Conservation (phyloP, 1,140 invertebrate genomes). For the Tyrophagus putrescentiae region DNA sequence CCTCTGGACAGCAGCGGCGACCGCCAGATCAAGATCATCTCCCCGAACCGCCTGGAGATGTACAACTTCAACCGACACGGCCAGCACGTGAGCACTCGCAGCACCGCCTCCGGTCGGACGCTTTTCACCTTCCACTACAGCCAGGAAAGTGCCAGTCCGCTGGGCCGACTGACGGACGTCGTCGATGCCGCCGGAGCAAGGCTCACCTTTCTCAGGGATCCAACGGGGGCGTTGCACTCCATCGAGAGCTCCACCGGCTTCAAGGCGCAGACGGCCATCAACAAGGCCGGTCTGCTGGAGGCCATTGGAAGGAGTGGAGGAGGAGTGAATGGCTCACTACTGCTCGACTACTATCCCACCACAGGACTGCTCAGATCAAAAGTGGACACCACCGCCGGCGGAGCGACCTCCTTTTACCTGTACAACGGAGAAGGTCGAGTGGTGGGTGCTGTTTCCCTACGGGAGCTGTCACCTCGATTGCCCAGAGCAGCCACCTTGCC, state of each 20-base stretch:
- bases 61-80: conserved; percentile 80
- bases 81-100: conserved; percentile 81
- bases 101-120: conserved; percentile 74
- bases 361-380: conserved; percentile 56
- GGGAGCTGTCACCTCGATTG: conserved; percentile 65
- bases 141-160: conserved; percentile 88
- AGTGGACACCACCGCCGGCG: conserved; percentile 61
- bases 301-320: conserved; percentile 70
- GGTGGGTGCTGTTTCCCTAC: conserved; percentile 73
- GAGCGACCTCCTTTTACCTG: conserved; percentile 79
- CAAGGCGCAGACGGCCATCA: conserved; percentile 66
- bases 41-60: conserved; percentile 69
- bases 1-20: no score
- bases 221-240: conserved; percentile 54
- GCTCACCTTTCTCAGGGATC: conserved; percentile 74
- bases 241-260: conserved; percentile 86
- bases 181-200: conserved; percentile 84
- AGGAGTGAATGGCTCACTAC: conserved; percentile 76
- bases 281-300: conserved; percentile 54
- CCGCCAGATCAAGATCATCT: conserved; percentile 77
- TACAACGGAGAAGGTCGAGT: conserved; percentile 87
- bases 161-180: conserved; percentile 78
- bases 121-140: conserved; percentile 89
- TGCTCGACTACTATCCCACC: conserved; percentile 81
- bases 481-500: conserved; percentile 70